A percentile compares a stretch with the other conserved stretches of the same genome.
Evolutionary conservation across 1,140 invertebrate species (phyloP).

Genomic region (Hyphantria cunea): DNA sequence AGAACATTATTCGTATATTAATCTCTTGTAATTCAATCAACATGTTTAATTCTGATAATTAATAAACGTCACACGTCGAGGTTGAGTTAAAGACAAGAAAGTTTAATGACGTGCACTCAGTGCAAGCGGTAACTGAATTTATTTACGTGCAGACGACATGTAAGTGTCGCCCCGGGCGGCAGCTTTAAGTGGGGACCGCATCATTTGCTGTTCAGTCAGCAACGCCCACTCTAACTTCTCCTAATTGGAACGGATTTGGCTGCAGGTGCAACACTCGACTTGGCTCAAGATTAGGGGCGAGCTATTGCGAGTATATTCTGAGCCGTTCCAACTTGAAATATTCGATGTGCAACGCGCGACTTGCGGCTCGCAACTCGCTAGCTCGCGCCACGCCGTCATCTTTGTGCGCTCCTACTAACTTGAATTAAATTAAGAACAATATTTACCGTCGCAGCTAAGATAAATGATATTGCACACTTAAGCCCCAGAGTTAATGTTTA

Average conservation of each 20-base stretch:
- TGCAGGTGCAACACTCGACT: slow-evolving; percentile 78
- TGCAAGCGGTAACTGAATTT: slow-evolving; percentile 68
- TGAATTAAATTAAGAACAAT: slow-evolving; percentile 82
- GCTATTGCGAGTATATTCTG: slow-evolving; percentile 73
- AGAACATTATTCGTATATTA: slow-evolving; percentile 6
- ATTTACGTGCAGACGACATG: slow-evolving; percentile 68
- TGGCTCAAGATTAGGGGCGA: slow-evolving; percentile 77
- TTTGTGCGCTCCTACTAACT: slow-evolving; percentile 66
- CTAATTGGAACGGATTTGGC: slow-evolving; percentile 81
- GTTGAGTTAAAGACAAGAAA: slow-evolving; percentile 64
- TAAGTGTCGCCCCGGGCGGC: slow-evolving; percentile 62
- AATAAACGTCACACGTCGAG: slow-evolving; percentile 56
- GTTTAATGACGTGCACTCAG: slow-evolving; percentile 71
- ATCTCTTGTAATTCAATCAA: slow-evolving; percentile 40
- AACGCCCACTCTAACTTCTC: slow-evolving; percentile 75
- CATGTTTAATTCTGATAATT: slow-evolving; percentile 58
- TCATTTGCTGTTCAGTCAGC: slow-evolving; percentile 78
- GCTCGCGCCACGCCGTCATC: slow-evolving; percentile 43
- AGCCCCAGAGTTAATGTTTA: slow-evolving; percentile 64
- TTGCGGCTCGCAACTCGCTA: slow-evolving; percentile 54
- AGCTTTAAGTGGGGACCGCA: slow-evolving; percentile 73
- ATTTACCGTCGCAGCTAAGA: slow-evolving; percentile 69
- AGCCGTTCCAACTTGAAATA: slow-evolving; percentile 68
- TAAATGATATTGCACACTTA: slow-evolving; percentile 77
- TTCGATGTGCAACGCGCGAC: slow-evolving; percentile 71